These are phyloP conservation scores for Sebastolobus altivelis DNA, from an alignment of 2,797 vertebrate genomes.

Conservation along the genomic window DNA sequence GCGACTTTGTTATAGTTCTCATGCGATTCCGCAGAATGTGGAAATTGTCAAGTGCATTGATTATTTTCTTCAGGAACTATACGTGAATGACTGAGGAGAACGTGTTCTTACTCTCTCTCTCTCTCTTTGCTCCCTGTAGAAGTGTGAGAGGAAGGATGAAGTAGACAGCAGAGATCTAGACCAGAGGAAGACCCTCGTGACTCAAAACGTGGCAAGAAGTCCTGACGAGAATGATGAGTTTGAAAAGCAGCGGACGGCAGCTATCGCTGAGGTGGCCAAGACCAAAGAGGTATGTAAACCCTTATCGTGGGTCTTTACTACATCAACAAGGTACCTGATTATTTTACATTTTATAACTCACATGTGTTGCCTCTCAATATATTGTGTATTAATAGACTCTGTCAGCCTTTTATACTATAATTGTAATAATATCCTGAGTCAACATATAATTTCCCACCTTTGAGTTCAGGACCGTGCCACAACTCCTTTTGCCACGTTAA, in stretches of 20 bases:
- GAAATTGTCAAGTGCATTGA: background rate
- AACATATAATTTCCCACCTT: background rate
- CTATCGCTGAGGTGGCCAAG: slow-evolving; percentile 97
- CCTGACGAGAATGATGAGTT: slow-evolving; percentile 95
- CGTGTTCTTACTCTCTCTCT: slow-evolving; percentile 21
- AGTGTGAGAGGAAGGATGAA: slow-evolving; percentile 88
- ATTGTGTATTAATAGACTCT: background rate
- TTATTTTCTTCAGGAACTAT: slow-evolving; percentile 10
- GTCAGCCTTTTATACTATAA: background rate
- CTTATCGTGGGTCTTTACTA: background rate
- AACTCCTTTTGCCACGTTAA: background rate
- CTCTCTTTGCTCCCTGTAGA: slow-evolving; percentile 79
- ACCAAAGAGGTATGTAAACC: slow-evolving; percentile 92
- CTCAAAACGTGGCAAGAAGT: slow-evolving; percentile 84
- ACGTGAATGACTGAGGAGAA: background rate
- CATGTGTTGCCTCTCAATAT: background rate
- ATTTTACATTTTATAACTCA: background rate
- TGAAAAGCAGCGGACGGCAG: slow-evolving; percentile 96
- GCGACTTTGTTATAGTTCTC: slow-evolving; percentile 14
- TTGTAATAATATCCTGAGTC: background rate
- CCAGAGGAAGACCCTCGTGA: slow-evolving; percentile 94
- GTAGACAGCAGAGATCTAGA: slow-evolving; percentile 93
- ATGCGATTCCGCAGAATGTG: slow-evolving; percentile 15
- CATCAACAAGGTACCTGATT: background rate
- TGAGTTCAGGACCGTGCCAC: background rate